Evolutionary conservation across 2,888 invertebrate species (phyloP), one percentile per base, ranked within the genome.

Genomic region (Tenthredo notha): DNA sequence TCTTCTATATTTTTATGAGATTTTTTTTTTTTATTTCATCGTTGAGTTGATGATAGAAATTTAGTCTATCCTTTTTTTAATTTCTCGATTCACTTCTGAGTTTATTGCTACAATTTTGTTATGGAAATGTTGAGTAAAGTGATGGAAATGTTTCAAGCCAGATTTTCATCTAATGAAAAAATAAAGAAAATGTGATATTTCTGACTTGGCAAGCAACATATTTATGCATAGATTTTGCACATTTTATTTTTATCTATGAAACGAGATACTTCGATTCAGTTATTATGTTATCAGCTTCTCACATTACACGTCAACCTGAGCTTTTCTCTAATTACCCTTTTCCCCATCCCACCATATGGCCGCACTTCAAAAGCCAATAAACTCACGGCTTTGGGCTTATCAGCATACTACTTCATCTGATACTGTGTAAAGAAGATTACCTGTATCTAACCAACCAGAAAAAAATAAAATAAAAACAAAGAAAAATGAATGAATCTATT

Each of bases 401-500:
- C 54, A 1, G 18, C 6, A 54, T 54, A 54, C n/a, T n/a, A 54
- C 18, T 54, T n/a, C 54, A n/a, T 54, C n/a, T n/a, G 54, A 54
- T 54, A 54, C n/a, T 54, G 54, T 54, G n/a, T n/a, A 54, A 54
- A n/a, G 54, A 54, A n/a, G 54, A 54, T 54, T 54, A 54, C n/a
- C 54, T n/a, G n/a, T 54, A 54, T 18, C 54, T 5, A 54, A 2
- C n/a, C n/a, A n/a, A 2, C 7, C n/a, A n/a, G 12, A 65, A 21
- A 2, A 65, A 37, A 29, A 29, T 29, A 29, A 29, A 29, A 29
- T 2, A 2, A 37, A 37, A 37, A 37, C 4, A 33, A 37, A 37
- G 1, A 12, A 2, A 29, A 29, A 29, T n/a, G n/a, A 67, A 18
- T 25, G 1, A 29, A 65, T 67, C 29, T 15, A 12, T 47, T 47